These are phyloP conservation scores for Lydus trimaculatus DNA, from an alignment of 2,888 invertebrate genomes.

Conservation along the genomic window DNA sequence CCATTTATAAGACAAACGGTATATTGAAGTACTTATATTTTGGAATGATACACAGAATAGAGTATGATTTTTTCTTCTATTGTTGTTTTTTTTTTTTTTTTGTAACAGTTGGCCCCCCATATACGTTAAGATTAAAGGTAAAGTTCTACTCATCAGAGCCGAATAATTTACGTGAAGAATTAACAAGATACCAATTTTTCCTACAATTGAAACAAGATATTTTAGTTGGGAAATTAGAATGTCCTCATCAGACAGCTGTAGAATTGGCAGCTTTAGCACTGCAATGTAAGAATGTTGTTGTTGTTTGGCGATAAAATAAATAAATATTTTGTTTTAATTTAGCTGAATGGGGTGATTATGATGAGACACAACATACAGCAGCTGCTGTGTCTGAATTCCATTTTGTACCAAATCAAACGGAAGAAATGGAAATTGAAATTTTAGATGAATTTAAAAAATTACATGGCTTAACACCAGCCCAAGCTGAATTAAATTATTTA, in stretches of 20 bases:
- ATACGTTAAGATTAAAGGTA: slow-evolving; percentile 92
- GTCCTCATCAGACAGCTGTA: slow-evolving; percentile 84
- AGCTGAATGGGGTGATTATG: slow-evolving; percentile 98
- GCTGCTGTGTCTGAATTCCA: slow-evolving; percentile 97
- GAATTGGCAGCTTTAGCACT: slow-evolving; percentile 91
- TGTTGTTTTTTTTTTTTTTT: slow-evolving; percentile 15
- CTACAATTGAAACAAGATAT: slow-evolving; percentile 97
- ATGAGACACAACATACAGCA: slow-evolving; percentile 90
- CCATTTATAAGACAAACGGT: not conserved
- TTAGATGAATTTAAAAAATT: slow-evolving; percentile 90
- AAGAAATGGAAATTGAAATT: slow-evolving; percentile 95
- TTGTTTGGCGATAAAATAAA: not conserved
- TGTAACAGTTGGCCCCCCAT: slow-evolving; percentile 95
- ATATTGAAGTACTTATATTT: not conserved
- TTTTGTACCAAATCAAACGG: slow-evolving; percentile 95
- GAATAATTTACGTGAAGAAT: slow-evolving; percentile 93
- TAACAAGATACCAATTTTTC: slow-evolving; percentile 98
- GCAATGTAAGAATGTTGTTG: slow-evolving; percentile 75
- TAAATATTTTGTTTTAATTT: slow-evolving; percentile 18
- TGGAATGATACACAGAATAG: not conserved
- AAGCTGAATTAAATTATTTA: slow-evolving; percentile 93
- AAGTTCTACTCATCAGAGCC: slow-evolving; percentile 99
- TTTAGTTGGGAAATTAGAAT: slow-evolving; percentile 87
- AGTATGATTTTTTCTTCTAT: too few species aligned
- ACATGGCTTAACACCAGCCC: slow-evolving; percentile 89